phyloP scores from a whole-genome alignment of 1,140 invertebrate species.

The Mesaphorura yosii region DNA sequence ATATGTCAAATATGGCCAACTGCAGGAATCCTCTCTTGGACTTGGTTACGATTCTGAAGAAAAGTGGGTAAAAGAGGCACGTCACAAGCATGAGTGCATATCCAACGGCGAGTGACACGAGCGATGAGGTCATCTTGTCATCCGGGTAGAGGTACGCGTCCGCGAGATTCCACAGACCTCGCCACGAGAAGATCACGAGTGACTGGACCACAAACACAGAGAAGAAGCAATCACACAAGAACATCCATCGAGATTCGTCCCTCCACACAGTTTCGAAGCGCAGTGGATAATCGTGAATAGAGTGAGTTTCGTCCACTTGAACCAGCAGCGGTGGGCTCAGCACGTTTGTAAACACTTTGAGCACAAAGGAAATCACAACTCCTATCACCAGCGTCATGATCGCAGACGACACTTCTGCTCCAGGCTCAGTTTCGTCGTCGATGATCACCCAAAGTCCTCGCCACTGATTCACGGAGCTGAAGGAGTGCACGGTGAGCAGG shows the following conservation, averaged over 20 bases:
- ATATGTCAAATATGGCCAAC: background rate
- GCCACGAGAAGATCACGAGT: slow-evolving; percentile 74
- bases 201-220: slow-evolving; percentile 70
- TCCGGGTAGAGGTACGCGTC: slow-evolving; percentile 65
- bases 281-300: slow-evolving; percentile 28
- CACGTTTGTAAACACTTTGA: slow-evolving; percentile 22
- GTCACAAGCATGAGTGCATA: slow-evolving; percentile 44
- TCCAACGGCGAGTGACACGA: slow-evolving; percentile 44
- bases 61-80: slow-evolving; percentile 49
- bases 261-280: slow-evolving; percentile 24
- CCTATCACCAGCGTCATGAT: slow-evolving; percentile 17
- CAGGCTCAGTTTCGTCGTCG: slow-evolving; percentile 7
- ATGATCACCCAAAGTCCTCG: slow-evolving; percentile 25
- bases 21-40: background rate
- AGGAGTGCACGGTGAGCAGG: slow-evolving; percentile 24
- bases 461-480: slow-evolving; percentile 30
- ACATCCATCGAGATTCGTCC: background rate
- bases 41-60: slow-evolving; percentile 22
- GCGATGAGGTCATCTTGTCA: slow-evolving; percentile 46
- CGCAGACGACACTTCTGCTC: slow-evolving; percentile 13
- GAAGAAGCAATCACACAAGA: slow-evolving; percentile 67
- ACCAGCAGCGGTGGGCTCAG: slow-evolving; percentile 33
- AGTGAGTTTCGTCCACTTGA: slow-evolving; percentile 28
- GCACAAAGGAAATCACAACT: slow-evolving; percentile 3
- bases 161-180: slow-evolving; percentile 66